These are phyloP conservation scores for Hippopotamyrus pictus DNA, from an alignment of 2,797 vertebrate genomes.

Conservation along the genomic window DNA sequence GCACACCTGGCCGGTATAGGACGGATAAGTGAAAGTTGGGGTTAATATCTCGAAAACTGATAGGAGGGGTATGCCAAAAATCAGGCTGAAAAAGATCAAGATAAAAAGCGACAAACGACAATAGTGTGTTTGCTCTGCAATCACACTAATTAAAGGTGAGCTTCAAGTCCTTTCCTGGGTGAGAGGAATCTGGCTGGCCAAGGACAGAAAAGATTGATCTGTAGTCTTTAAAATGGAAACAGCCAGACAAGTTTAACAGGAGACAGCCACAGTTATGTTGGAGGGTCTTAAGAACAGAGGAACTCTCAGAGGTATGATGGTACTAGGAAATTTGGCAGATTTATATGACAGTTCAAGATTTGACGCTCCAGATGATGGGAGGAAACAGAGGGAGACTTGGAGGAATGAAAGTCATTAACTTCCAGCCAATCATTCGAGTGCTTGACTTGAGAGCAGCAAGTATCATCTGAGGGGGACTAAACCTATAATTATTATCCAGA, in stretches of 20 bases:
- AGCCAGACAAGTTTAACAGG: not conserved
- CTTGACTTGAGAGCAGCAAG: not conserved
- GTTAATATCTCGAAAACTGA: not conserved
- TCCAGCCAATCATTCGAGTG: not conserved
- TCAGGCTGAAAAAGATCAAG: not conserved
- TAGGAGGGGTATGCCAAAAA: not conserved
- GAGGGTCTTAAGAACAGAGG: not conserved
- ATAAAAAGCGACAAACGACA: not conserved
- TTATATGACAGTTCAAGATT: not conserved
- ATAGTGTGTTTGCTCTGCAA: not conserved
- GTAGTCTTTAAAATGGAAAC: not conserved
- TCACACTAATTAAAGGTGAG: not conserved
- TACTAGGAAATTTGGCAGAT: not conserved
- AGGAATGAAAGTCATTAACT: not conserved
- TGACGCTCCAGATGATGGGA: not conserved
- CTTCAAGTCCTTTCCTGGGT: not conserved
- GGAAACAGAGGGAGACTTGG: not conserved
- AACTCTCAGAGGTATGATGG: not conserved
- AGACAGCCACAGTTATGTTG: not conserved
- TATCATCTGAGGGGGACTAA: not conserved
- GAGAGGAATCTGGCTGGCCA: not conserved
- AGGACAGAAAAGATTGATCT: not conserved
- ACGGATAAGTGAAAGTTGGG: not conserved
- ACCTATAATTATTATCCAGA: not conserved
- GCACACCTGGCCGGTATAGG: not conserved